Evolutionary conservation across 2,888 invertebrate genomes (phyloP).

Genomic region (Apotomis capreana): DNA sequence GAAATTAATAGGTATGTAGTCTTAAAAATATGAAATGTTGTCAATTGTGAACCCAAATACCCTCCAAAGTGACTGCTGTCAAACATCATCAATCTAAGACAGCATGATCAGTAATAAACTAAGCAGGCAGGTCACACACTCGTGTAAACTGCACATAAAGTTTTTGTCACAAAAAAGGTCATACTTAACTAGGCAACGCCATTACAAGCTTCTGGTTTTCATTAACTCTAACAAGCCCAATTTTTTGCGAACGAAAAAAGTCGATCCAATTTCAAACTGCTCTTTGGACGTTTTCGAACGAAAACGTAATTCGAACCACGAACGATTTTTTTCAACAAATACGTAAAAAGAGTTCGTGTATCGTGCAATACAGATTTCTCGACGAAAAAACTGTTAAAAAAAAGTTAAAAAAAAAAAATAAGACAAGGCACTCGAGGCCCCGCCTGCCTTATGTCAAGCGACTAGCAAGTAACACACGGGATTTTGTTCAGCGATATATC

Average conservation of each 20-base stretch:
- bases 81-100: no score
- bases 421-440: constrained; percentile 55
- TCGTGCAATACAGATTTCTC: constrained; percentile 77
- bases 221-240: constrained; percentile 35
- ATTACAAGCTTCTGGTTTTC: constrained; percentile 37
- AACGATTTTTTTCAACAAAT: constrained; percentile 53
- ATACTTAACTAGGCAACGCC: constrained; percentile 19
- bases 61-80: no score
- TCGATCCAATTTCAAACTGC: constrained; percentile 36
- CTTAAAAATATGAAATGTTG: no score
- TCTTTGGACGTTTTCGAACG: constrained; percentile 32
- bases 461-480: constrained; percentile 34
- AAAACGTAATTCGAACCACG: constrained; percentile 41
- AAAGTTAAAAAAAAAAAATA: constrained; percentile 55
- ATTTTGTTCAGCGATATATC: not conserved
- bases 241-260: constrained; percentile 27
- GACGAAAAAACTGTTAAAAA: constrained; percentile 58
- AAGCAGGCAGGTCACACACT: not conserved
- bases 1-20: no score
- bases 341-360: constrained; percentile 64
- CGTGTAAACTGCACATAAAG: not conserved
- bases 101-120: no score
- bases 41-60: no score
- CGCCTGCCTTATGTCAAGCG: constrained; percentile 66
- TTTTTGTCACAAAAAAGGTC: not conserved